These are phyloP conservation scores for Coptotermes formosanus DNA, from an alignment of 1,140 invertebrate genomes.

Conservation along the genomic window DNA sequence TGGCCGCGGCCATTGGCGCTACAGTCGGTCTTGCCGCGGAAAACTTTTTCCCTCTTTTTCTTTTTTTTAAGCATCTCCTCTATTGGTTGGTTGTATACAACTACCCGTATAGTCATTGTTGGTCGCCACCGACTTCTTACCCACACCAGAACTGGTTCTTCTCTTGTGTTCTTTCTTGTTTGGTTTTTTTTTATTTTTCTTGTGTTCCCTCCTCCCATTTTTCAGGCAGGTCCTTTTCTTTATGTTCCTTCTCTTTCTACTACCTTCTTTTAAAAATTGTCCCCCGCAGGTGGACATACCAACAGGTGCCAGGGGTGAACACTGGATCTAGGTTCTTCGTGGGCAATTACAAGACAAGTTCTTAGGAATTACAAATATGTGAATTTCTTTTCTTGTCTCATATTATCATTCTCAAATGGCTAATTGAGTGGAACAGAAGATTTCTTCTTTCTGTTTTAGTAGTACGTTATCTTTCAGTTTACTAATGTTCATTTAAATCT, in stretches of 20 bases:
- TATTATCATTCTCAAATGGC: too few relatives aligned
- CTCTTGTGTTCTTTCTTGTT: not conserved
- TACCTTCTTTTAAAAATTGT: not conserved
- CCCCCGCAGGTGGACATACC: constrained; percentile 7
- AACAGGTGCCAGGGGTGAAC: constrained; percentile 21
- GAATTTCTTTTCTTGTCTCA: too few relatives aligned
- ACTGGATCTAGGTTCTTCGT: constrained; percentile 7
- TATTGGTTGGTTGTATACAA: constrained; percentile 22
- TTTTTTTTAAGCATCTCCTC: not conserved
- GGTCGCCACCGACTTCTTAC: not conserved
- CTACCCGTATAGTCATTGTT: constrained; percentile 20
- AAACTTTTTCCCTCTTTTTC: not conserved
- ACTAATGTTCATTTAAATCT: too few relatives aligned
- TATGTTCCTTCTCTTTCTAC: not conserved
- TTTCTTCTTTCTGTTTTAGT: too few relatives aligned
- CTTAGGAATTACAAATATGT: not conserved
- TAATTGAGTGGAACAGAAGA: too few relatives aligned
- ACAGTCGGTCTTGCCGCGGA: not conserved
- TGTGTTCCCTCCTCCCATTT: constrained; percentile 2
- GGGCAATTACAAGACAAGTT: not conserved
- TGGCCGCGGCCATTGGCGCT: constrained; percentile 10
- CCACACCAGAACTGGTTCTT: not conserved
- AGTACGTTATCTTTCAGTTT: too few relatives aligned
- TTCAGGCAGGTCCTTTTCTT: constrained; percentile 17
- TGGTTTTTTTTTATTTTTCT: not conserved